Evolutionary conservation across 2,888 invertebrate genomes (phyloP), one percentile per base, ranked within the genome.

Genomic region (Rhopalosiphum nymphaeae): DNA sequence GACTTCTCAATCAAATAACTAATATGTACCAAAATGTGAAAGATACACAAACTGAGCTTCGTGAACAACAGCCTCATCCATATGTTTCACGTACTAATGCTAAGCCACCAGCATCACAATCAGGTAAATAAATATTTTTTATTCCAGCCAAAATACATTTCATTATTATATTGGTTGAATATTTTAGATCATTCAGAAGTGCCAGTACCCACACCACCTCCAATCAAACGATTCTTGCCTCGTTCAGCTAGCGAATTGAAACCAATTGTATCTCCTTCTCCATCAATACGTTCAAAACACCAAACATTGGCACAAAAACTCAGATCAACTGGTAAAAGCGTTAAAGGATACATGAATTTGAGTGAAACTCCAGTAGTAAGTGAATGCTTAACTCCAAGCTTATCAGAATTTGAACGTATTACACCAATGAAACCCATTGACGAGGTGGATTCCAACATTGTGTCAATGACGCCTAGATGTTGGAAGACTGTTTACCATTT

Each of bases 1-100:
- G 99, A 91, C 97, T 99, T 92, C 96, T 99, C 94, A 99, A 99
- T 96, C 99, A 99, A 96, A 99, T 99, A 95, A 98, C 98, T 95
- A 99, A 98, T 95, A 99, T 99, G 99, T 99, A 99, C 96, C 98
- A 99, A 96, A 99, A 99, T 96, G 98, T 99, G 3, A 98, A 98
- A 95, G 98, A 99, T 95, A 99, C 99, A 0, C 98, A 98, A 95
- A 97, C 97, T 95, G 99, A 99, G 95, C 96, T 99, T 94, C 97
- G 98, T 95, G 98, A 98, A 95, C 97, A 98, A 94, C 95, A 95
- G 91, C 95, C 95, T n/a, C 94, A 95, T 49, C 84, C 57, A 85
- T 94, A 94, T 90, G 49, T 94, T 11, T 86, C 90, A 3, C 94
- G 90, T 21, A 91, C 89, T 49, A 91, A 85, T 57, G 94, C 84